Conservation (phyloP, 2,113 vertebrate species). For the Pipra filicauda region DNA sequence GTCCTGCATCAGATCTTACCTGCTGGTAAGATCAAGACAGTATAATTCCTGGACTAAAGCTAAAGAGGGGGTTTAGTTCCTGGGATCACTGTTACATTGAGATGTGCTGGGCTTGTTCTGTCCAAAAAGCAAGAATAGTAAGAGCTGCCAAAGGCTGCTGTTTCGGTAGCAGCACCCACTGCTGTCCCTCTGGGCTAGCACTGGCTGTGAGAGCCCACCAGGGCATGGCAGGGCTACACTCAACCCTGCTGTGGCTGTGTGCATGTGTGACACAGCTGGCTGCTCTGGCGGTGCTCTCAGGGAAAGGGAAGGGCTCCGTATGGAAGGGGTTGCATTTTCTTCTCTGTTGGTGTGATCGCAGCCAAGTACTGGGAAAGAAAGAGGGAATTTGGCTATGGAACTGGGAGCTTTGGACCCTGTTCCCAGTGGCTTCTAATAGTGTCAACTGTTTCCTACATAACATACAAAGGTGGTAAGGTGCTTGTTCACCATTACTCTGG, state of each 20-base stretch:
- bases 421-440: neutral
- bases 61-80: neutral
- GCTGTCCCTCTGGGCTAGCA: neutral
- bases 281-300: neutral
- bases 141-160: neutral
- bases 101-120: neutral
- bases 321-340: accelerated
- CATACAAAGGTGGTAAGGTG: neutral
- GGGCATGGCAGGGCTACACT: neutral
- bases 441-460: neutral
- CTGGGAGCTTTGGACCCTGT: neutral
- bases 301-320: neutral
- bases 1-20: neutral
- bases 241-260: neutral
- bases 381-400: neutral
- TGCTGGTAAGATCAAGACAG: neutral
- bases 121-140: neutral
- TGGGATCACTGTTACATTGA: neutral
- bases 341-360: accelerated
- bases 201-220: neutral
- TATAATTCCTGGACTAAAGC: neutral
- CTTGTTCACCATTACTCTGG: neutral
- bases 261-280: accelerated
- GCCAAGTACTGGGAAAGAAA: neutral
- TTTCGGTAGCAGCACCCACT: neutral